Percentiles rank a stretch among this genome's conserved stretches.
phyloP scores from a whole-genome alignment of 1,140 invertebrate species.

The Drosophila pseudoobscura region DNA sequence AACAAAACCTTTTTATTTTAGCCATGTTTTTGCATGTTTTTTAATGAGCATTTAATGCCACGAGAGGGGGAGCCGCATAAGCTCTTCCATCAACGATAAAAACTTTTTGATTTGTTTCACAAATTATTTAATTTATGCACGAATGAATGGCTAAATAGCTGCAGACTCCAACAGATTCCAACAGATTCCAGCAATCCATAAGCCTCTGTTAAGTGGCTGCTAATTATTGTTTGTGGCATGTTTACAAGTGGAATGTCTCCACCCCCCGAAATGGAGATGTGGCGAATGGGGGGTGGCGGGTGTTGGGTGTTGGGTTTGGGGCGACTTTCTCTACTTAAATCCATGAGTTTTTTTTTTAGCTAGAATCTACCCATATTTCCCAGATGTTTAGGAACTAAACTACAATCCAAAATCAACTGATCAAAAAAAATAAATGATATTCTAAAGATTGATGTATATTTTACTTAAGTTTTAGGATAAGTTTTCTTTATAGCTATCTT shows the following conservation, averaged over 20 bases:
- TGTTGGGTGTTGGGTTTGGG: too few species aligned
- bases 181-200: constrained; percentile 9
- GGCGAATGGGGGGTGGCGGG: background rate
- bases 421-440: constrained; percentile 1
- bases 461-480: too few species aligned
- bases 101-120: constrained; percentile 48
- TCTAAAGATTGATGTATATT: too few species aligned
- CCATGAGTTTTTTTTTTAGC: constrained; percentile 1
- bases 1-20: constrained; percentile 28
- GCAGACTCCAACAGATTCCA: too few species aligned
- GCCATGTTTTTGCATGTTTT: constrained; percentile 20
- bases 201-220: constrained; percentile 42
- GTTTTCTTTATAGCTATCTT: too few species aligned
- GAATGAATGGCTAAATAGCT: constrained; percentile 21
- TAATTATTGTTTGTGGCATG: constrained; percentile 27
- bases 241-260: constrained; percentile 9
- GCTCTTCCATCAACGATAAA: constrained; percentile 27
- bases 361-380: constrained; percentile 34
- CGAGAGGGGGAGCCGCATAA: constrained; percentile 19
- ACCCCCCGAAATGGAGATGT: background rate
- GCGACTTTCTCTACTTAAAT: constrained; percentile 32
- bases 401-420: constrained; percentile 19
- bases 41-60: constrained; percentile 57
- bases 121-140: constrained; percentile 30
- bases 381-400: constrained; percentile 32